Percentiles rank a stretch among this genome's conserved stretches.
Evolutionary conservation across 2,797 vertebrate genomes (phyloP).

Genomic region (Hydrophis major): DNA sequence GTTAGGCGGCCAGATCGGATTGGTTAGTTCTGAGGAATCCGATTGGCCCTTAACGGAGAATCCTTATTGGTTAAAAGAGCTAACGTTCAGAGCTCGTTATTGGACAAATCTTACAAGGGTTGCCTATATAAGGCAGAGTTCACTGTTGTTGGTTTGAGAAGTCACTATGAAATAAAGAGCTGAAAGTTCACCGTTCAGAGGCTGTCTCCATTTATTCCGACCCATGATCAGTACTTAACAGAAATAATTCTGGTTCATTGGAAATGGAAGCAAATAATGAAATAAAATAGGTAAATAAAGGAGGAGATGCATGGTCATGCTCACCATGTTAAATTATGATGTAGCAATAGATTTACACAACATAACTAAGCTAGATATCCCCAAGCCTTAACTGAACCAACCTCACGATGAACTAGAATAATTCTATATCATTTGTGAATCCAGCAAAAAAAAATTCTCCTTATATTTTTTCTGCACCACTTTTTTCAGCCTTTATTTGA

Average conservation of each 20-base stretch:
- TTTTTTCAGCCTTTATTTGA: slow-evolving; percentile 35
- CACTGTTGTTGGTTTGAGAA: too few relatives aligned
- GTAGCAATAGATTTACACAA: neutral
- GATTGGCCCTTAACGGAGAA: too few relatives aligned
- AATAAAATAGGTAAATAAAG: neutral
- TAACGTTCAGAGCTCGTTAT: too few relatives aligned
- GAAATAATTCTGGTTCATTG: neutral
- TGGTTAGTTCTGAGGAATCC: too few relatives aligned
- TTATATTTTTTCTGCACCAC: slow-evolving; percentile 31
- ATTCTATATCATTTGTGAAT: neutral
- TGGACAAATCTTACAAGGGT: too few relatives aligned
- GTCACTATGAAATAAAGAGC: too few relatives aligned
- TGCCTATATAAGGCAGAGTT: too few relatives aligned
- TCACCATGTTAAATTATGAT: neutral
- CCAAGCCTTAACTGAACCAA: neutral
- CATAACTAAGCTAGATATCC: neutral
- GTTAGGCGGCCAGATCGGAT: too few relatives aligned
- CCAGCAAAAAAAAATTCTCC: slow-evolving; percentile 22
- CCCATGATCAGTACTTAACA: too few relatives aligned
- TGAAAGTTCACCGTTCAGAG: too few relatives aligned
- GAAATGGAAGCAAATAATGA: neutral
- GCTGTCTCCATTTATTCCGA: too few relatives aligned
- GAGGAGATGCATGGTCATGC: neutral
- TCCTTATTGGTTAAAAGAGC: too few relatives aligned
- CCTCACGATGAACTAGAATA: neutral